Evolutionary conservation across 2,888 invertebrate genomes (phyloP), one percentile per base, ranked within the genome.

Genomic region (Cryptosula pallasiana): DNA sequence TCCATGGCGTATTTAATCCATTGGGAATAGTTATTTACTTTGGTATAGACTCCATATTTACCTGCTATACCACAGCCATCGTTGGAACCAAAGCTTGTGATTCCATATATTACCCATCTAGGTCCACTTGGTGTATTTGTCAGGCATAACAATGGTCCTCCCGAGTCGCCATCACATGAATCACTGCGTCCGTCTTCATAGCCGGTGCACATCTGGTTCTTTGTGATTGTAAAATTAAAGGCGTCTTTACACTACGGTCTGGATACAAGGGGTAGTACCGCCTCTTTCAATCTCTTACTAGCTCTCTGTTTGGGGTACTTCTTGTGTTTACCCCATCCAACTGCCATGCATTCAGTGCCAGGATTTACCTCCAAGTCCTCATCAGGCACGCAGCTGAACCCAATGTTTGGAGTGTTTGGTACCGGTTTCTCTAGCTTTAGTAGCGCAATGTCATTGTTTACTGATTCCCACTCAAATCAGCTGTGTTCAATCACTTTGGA

Each of bases 161-260:
- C 91, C 74, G 90, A 90, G 80, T 96, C 95, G 0, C 95, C 95
- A 0, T 94, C 93, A 83, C 95, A 95, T 0, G 95, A 93, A 85
- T 96, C 95, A 63, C 91, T 89, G 0, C 95, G 94, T 1, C 91
- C 89, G 69, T 87, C 87, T 73, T 78, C 79, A 85, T 90, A 91
- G 0, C 95, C 95, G 3, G 95, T 95, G 81, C 95, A 96, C 82
- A 96, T 91, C 93, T 96, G 95, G 83, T 94, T 92, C 74, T 90
- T 89, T 71, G 95, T 93, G 72, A 91, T 90, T 79, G 93, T 92
- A 79, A 92, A 91, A 78, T 90, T 89, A 83, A 96, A 95, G 0
- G 93, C 92, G 27, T 89, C 89, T 54, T 90, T 89, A 79, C 95
- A 96, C 25, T 89, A 89, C 3, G 89, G 88, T 81, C 90, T 89